phyloP scores from a whole-genome alignment of 2,797 vertebrate species.

The Galagoides demidoff region DNA sequence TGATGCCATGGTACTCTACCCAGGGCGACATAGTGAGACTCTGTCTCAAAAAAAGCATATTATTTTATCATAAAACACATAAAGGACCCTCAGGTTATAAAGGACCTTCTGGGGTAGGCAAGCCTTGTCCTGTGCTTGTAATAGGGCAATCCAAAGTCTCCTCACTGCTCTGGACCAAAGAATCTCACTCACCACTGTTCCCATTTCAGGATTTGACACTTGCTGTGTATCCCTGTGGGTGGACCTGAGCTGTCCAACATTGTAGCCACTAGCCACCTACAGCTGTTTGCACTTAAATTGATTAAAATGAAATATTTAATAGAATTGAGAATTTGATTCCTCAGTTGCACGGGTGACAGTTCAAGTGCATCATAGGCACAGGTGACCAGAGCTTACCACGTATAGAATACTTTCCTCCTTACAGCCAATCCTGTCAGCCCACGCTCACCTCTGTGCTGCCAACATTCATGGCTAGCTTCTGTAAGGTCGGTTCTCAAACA shows the following conservation, averaged over 20 bases:
- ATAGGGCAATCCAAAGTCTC: rapidly evolving
- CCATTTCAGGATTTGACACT: rapidly evolving
- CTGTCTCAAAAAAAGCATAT: no score
- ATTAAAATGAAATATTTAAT: neutral
- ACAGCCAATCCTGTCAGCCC: rapidly evolving
- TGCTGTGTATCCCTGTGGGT: neutral
- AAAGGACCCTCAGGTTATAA: rapidly evolving
- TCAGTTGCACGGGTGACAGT: no score
- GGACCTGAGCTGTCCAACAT: rapidly evolving
- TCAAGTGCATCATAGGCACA: neutral
- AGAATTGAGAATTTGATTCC: neutral
- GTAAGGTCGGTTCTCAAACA: neutral
- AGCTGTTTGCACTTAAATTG: no score
- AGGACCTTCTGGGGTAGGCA: neutral
- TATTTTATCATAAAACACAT: rapidly evolving
- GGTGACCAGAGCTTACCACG: neutral
- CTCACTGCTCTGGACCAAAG: rapidly evolving
- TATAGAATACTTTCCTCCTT: rapidly evolving
- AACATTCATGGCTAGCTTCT: rapidly evolving
- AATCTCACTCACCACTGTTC: rapidly evolving
- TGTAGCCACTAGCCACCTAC: no score
- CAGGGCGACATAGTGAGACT: no score
- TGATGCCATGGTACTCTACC: no score
- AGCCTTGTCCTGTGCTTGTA: neutral
- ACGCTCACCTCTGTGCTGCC: rapidly evolving